Evolutionary conservation across 1,140 invertebrate species (phyloP), one percentile per base, ranked within the genome.

Genomic region (Drosophila kanapiae): DNA sequence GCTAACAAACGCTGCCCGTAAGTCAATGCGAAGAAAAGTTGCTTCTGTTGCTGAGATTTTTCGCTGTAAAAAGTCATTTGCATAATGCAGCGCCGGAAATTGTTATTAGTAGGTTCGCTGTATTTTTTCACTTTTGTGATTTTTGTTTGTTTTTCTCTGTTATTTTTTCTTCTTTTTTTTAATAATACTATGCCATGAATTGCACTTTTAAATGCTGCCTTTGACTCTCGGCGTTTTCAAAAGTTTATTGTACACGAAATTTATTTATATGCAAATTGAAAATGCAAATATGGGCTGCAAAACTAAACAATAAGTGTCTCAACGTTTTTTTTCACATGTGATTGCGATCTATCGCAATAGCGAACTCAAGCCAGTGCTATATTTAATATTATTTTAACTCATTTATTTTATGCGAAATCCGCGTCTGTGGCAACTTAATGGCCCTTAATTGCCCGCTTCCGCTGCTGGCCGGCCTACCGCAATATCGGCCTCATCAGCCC

Each of bases 1-100:
- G 67, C 70, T 23, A 23, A 23, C 23, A 23, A 23, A 23, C 65
- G 60, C 53, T 65, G 69, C 56, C 60, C 75, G 81, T 59, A 85
- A 85, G 82, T 85, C 82, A 81, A 88, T 86, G 76, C 68, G 75
- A 86, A 86, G 83, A 86, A 86, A 86, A 83, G 62, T 54, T 56
- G 67, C 67, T 65, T 68, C 74, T 65, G 56, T 75, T 31, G 57
- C 60, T 82, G 67, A 78, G 71, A 65, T 82, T 77, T 61, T 83
- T 75, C 71, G 79, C 56, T 78, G 79, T 83, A 75, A 86, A 86
- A 86, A 86, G 80, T 86, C 80, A 86, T 88, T 88, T 86, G 80
- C 83, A 86, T 86, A 88, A 86, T 86, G 76, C 82, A 86, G 75
- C 76, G 80, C 83, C 83, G 83, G 83, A 86, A 86, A 86, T 86